Conservation (phyloP, 2,888 invertebrate species). For the Dioctria linearis region DNA sequence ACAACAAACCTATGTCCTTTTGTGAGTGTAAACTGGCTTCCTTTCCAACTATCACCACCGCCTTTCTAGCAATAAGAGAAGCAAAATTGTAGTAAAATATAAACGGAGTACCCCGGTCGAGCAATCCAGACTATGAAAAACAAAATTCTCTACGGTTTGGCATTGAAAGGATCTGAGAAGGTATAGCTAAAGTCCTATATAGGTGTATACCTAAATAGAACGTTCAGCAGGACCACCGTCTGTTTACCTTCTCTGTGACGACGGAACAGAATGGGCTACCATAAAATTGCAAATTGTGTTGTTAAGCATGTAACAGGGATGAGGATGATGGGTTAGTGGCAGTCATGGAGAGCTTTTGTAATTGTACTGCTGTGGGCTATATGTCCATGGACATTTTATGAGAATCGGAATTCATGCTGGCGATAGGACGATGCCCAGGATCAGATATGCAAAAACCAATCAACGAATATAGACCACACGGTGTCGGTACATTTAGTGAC, state of each 20-base stretch:
- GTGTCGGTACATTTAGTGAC: conserved; percentile 44
- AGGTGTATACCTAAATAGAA: no score
- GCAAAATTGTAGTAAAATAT: conserved; percentile 41
- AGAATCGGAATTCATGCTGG: background rate
- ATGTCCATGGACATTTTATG: background rate
- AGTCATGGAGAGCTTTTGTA: background rate
- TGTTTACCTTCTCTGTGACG: conserved; percentile 46
- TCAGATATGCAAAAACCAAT: conserved; percentile 50
- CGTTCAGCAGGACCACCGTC: conserved; percentile 16
- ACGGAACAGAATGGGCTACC: conserved; percentile 32
- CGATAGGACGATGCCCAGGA: background rate
- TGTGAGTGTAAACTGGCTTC: background rate
- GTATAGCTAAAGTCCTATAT: no score
- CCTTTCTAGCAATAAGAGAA: conserved; percentile 1
- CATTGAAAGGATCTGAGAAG: conserved; percentile 5
- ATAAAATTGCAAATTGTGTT: conserved; percentile 48
- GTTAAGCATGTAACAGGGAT: background rate
- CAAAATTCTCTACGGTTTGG: conserved; percentile 17
- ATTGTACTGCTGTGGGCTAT: background rate
- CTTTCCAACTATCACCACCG: background rate
- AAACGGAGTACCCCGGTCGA: conserved; percentile 2
- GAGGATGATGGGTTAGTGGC: background rate
- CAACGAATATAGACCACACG: conserved; percentile 15
- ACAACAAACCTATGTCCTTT: conserved; percentile 40
- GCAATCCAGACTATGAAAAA: background rate